Conservation (phyloP, 2,888 invertebrate species). For the Andrena camellia region DNA sequence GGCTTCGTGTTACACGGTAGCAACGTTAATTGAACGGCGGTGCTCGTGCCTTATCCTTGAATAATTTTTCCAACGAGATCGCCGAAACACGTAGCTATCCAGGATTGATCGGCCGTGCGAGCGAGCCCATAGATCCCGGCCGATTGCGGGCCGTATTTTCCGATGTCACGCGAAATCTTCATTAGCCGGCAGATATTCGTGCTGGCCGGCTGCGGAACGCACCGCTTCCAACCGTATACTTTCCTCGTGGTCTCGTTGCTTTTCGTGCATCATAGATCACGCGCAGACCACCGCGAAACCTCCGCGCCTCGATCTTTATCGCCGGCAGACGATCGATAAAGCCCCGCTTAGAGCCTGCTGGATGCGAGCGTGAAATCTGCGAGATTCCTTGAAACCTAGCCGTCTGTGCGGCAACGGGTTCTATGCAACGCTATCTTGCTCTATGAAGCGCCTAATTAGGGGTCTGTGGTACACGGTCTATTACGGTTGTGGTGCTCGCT, state of each 20-base stretch:
- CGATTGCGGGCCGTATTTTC: conserved; percentile 30
- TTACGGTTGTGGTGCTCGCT: too few relatives aligned
- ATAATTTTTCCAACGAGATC: conserved; percentile 44
- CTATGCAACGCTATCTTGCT: conserved; percentile 7
- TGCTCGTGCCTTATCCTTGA: neutral
- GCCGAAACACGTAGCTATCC: conserved; percentile 24
- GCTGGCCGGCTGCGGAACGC: conserved; percentile 18
- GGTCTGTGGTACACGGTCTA: neutral
- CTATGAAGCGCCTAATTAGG: conserved; percentile 14
- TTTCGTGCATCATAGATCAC: conserved; percentile 33
- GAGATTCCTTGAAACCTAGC: conserved; percentile 4
- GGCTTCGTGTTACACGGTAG: neutral
- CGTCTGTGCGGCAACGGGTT: neutral
- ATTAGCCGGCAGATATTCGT: conserved; percentile 48
- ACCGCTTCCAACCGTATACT: neutral
- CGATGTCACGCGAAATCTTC: conserved; percentile 67
- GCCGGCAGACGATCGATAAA: conserved; percentile 9
- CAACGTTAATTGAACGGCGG: conserved; percentile 1
- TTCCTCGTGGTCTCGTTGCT: conserved; percentile 24
- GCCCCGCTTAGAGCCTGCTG: neutral
- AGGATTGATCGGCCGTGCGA: conserved; percentile 38
- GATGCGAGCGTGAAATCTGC: conserved; percentile 12
- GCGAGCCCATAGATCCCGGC: conserved; percentile 31
- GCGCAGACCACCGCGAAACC: conserved; percentile 6
- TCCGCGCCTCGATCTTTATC: conserved; percentile 21